phyloP scores from a whole-genome alignment of 2,797 vertebrate genomes.

The Adrianichthys oophorus region DNA sequence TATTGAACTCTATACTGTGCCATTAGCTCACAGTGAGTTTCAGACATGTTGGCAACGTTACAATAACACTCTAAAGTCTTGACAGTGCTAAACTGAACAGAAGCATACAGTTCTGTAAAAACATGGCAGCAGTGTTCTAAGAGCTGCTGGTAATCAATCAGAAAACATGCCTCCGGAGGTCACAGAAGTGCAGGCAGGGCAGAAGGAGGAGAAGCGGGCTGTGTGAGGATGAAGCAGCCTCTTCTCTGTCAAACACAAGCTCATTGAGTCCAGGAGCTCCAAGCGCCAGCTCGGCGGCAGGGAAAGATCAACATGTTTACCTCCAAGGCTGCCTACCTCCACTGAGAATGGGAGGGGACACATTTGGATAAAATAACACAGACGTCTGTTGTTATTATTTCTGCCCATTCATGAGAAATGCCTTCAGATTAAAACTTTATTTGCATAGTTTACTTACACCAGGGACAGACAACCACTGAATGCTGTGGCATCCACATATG shows the following conservation, averaged over 20 bases:
- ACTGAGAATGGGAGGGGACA: constrained; percentile 28
- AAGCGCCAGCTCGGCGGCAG: constrained; percentile 33
- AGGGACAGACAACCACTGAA: neutral
- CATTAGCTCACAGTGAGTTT: too few relatives aligned
- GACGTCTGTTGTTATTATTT: constrained; percentile 27
- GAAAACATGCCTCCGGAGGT: constrained; percentile 22
- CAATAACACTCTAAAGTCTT: too few relatives aligned
- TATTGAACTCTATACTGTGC: too few relatives aligned
- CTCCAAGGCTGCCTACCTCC: constrained; percentile 33
- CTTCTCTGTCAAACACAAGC: constrained; percentile 42
- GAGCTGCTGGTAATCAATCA: constrained; percentile 12
- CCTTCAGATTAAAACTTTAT: constrained; percentile 26
- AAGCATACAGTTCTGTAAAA: too few relatives aligned
- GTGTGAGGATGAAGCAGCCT: constrained; percentile 24
- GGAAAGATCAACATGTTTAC: constrained; percentile 71
- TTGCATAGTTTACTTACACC: constrained; percentile 11
- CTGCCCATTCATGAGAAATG: constrained; percentile 20
- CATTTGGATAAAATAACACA: constrained; percentile 49
- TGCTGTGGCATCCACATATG: too few relatives aligned
- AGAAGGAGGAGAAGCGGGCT: constrained; percentile 5
- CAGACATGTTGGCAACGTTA: too few relatives aligned
- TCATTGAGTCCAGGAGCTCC: constrained; percentile 49
- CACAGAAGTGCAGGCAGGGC: constrained; percentile 20
- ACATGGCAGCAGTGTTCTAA: too few relatives aligned
- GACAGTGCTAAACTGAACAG: too few relatives aligned